These are phyloP conservation scores for Ephialtes manifestator DNA, from an alignment of 2,888 invertebrate genomes.

Conservation along the genomic window DNA sequence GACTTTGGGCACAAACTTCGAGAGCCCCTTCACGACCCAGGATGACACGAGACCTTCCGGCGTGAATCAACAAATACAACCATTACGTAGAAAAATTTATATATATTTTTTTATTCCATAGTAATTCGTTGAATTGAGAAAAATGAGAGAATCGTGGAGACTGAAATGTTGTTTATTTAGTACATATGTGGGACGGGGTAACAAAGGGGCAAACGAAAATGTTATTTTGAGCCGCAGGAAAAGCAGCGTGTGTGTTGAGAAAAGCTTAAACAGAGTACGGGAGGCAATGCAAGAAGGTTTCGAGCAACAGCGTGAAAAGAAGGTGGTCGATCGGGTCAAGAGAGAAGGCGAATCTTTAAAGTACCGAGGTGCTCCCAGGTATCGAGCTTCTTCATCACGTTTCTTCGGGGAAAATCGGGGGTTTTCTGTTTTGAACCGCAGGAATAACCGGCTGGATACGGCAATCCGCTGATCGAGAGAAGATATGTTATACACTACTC, in stretches of 20 bases:
- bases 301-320: conserved; percentile 20
- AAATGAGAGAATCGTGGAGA: conserved; percentile 20
- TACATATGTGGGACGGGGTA: conserved; percentile 42
- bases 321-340: conserved; percentile 2
- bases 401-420: conserved; percentile 50
- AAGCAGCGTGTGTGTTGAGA: conserved; percentile 36
- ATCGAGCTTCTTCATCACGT: conserved; percentile 29
- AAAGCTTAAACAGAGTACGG: conserved; percentile 16
- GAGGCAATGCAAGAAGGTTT: conserved; percentile 18
- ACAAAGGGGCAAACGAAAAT: conserved; percentile 30
- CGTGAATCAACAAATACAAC: conserved; percentile 1
- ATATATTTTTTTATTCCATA: conserved; percentile 27
- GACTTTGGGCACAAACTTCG: conserved; percentile 49
- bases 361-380: conserved; percentile 13
- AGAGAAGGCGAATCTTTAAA: conserved; percentile 10
- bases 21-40: conserved; percentile 40
- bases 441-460: conserved; percentile 44
- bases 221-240: conserved; percentile 71
- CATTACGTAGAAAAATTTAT: conserved; percentile 38
- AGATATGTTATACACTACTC: conserved; percentile 22
- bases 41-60: conserved; percentile 32
- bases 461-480: conserved; percentile 38
- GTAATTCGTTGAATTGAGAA: conserved; percentile 18
- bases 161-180: conserved; percentile 10
- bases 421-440: conserved; percentile 63